These are phyloP conservation scores for Lytechinus pictus DNA, from an alignment of 35 echinoderm and acorn worm genomes.

Conservation along the genomic window DNA sequence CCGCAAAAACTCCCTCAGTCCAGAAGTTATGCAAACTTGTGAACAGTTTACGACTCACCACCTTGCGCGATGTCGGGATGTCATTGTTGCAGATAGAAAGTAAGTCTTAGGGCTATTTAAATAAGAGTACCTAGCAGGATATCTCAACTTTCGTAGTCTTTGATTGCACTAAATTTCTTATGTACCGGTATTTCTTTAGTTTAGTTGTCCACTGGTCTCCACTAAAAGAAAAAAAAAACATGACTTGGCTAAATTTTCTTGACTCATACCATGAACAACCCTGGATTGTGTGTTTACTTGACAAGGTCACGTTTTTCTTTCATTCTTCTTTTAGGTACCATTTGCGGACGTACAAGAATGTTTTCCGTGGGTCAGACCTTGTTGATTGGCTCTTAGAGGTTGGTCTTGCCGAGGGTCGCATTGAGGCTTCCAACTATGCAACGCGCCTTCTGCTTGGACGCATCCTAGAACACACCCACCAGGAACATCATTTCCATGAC, in stretches of 20 bases:
- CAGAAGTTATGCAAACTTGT: constrained; percentile 53
- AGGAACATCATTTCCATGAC: constrained; percentile 74
- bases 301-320: too few species aligned
- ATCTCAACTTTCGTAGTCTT: too few species aligned
- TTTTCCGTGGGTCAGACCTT: constrained; percentile 61
- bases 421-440: constrained; percentile 62
- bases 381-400: constrained; percentile 79
- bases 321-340: constrained; percentile 42
- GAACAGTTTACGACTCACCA: constrained; percentile 64
- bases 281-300: too few species aligned
- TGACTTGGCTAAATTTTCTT: neutral
- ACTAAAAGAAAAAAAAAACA: too few species aligned
- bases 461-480: constrained; percentile 57
- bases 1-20: constrained; percentile 22
- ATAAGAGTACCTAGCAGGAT: too few species aligned
- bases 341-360: constrained; percentile 50
- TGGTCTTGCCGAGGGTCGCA: constrained; percentile 65
- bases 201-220: too few species aligned
- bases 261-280: too few species aligned
- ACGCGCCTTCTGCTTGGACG: constrained; percentile 63
- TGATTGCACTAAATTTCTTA: too few species aligned
- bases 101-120: neutral
- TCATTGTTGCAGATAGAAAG: constrained; percentile 56
- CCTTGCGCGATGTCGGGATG: constrained; percentile 39
- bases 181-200: too few species aligned